phyloP scores from a whole-genome alignment of 2,113 vertebrate genomes.

The Columba janthina region DNA sequence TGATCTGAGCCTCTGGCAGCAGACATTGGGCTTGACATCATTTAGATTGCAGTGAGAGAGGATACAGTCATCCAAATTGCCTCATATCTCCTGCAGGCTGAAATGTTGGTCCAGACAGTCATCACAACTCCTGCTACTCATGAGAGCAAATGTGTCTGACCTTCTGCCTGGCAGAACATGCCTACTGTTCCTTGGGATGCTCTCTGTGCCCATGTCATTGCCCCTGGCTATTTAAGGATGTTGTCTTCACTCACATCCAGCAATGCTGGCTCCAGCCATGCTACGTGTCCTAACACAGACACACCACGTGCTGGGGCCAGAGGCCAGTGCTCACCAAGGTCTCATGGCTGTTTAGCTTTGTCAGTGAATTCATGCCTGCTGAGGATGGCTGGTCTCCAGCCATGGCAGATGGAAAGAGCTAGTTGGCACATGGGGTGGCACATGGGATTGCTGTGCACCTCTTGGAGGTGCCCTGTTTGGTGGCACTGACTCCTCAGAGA shows the following conservation, averaged over 20 bases:
- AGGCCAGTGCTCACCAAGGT: not conserved
- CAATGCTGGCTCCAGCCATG: not conserved
- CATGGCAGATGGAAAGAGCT: not conserved
- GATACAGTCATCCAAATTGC: not conserved
- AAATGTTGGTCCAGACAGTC: not conserved
- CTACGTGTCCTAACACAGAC: not conserved
- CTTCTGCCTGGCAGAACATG: not conserved
- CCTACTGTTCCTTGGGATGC: not conserved
- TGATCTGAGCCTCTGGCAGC: not conserved
- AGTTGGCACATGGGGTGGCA: not conserved
- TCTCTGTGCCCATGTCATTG: not conserved
- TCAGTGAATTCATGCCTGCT: not conserved
- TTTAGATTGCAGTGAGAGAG: not conserved
- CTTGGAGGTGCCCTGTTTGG: not conserved
- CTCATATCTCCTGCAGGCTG: conserved; percentile 15
- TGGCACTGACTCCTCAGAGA: not conserved
- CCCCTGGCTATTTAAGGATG: not conserved
- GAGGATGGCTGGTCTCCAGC: not conserved
- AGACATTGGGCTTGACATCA: not conserved
- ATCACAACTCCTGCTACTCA: not conserved
- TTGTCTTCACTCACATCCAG: not conserved
- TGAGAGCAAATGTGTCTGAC: not conserved
- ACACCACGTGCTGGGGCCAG: not conserved
- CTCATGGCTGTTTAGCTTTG: not conserved
- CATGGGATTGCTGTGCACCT: not conserved